phyloP scores from a whole-genome alignment of 2,888 invertebrate genomes.

The Periphyllus acericola region DNA sequence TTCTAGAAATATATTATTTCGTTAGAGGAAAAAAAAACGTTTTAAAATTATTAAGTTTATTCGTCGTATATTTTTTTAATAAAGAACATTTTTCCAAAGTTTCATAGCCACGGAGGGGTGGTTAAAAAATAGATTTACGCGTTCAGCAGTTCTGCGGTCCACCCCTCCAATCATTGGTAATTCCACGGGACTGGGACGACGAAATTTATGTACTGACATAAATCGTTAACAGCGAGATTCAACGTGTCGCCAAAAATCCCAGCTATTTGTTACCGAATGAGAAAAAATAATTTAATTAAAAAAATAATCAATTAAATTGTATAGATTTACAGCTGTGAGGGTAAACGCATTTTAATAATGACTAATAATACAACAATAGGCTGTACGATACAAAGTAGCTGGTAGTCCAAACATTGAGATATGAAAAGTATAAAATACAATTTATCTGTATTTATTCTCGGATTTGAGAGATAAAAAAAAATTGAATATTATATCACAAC shows the following conservation, averaged over 20 bases:
- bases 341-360: background rate
- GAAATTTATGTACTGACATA: constrained; percentile 57
- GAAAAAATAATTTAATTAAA: constrained; percentile 55
- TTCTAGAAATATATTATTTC: background rate
- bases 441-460: too few species aligned
- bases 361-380: constrained; percentile 11
- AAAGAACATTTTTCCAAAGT: constrained; percentile 50
- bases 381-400: background rate
- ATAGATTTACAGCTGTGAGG: constrained; percentile 32
- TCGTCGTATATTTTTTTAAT: constrained; percentile 38
- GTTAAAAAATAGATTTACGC: constrained; percentile 59
- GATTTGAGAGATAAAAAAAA: too few species aligned
- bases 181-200: background rate
- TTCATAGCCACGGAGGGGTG: background rate
- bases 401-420: too few species aligned
- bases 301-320: constrained; percentile 42
- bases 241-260: constrained; percentile 59
- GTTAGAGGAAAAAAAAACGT: background rate
- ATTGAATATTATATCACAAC: too few species aligned
- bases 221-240: constrained; percentile 57
- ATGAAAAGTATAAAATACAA: too few species aligned
- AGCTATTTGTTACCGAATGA: constrained; percentile 49
- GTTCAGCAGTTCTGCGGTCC: constrained; percentile 42
- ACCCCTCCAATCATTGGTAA: constrained; percentile 35
- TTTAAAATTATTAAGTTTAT: constrained; percentile 35